Conservation (phyloP, 2,113 vertebrate genomes). For the Potamarius usumacintae region DNA sequence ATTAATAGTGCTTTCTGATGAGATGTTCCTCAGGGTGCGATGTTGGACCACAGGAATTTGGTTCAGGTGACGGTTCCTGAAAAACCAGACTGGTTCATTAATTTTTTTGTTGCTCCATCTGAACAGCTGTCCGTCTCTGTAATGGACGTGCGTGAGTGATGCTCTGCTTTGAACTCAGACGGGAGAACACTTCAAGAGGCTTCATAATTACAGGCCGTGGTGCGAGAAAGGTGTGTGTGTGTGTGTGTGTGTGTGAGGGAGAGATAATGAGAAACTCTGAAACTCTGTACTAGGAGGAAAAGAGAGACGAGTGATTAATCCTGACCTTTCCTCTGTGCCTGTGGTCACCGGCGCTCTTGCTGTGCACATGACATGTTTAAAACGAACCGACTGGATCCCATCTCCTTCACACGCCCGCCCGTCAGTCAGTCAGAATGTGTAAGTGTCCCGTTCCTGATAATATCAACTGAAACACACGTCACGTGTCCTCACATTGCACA, state of each 20-base stretch:
- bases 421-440: background rate
- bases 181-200: slow-evolving; percentile 48
- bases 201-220: slow-evolving; percentile 69
- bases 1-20: background rate
- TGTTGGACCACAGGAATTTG: background rate
- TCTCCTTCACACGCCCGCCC: background rate
- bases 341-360: background rate
- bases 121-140: slow-evolving; percentile 61
- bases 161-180: slow-evolving; percentile 64
- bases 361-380: background rate
- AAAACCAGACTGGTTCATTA: slow-evolving; percentile 1
- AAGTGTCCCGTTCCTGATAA: background rate
- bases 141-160: slow-evolving; percentile 41
- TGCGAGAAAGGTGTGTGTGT: slow-evolving; percentile 54
- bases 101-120: background rate
- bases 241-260: background rate
- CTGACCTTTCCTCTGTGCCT: background rate
- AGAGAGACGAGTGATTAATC: background rate
- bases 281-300: background rate
- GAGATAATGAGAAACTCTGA: background rate
- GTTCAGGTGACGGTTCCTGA: background rate
- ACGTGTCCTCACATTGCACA: background rate
- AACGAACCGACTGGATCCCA: background rate
- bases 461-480: background rate
- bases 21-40: background rate